These are phyloP conservation scores for Microcebus murinus DNA, from an alignment of 2,113 vertebrate genomes.

Conservation along the genomic window DNA sequence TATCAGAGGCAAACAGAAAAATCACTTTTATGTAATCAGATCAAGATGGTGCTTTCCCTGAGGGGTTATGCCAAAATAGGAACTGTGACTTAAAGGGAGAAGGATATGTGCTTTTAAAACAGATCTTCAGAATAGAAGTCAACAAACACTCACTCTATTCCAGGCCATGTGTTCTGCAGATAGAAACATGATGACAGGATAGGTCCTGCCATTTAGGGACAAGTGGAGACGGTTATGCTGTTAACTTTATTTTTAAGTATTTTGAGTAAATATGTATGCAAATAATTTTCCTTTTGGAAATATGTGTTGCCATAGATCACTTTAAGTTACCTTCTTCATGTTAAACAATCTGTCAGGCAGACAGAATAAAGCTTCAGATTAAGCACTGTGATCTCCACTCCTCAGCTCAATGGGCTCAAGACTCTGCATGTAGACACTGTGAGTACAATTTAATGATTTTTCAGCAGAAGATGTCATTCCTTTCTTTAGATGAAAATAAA, in stretches of 20 bases:
- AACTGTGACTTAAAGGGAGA: background rate
- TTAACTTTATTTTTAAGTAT: background rate
- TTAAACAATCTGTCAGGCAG: background rate
- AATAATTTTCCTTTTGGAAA: constrained; percentile 32
- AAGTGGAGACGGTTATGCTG: background rate
- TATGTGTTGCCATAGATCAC: background rate
- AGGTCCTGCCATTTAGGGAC: background rate
- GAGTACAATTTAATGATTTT: background rate
- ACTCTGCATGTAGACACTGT: background rate
- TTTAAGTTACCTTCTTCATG: background rate
- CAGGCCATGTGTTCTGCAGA: background rate
- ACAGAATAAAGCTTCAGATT: background rate
- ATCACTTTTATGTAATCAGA: background rate
- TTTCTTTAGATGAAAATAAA: background rate
- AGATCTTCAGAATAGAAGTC: background rate
- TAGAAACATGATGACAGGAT: background rate
- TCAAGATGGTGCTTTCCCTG: background rate
- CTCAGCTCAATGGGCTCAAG: background rate
- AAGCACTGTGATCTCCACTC: background rate
- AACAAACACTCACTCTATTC: background rate
- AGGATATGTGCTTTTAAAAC: background rate
- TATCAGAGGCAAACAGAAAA: background rate
- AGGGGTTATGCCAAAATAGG: background rate
- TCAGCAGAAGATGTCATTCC: background rate
- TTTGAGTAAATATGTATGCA: constrained; percentile 40